These are phyloP conservation scores for Cirrhinus mrigala DNA, from an alignment of 2,797 vertebrate species.

Conservation along the genomic window DNA sequence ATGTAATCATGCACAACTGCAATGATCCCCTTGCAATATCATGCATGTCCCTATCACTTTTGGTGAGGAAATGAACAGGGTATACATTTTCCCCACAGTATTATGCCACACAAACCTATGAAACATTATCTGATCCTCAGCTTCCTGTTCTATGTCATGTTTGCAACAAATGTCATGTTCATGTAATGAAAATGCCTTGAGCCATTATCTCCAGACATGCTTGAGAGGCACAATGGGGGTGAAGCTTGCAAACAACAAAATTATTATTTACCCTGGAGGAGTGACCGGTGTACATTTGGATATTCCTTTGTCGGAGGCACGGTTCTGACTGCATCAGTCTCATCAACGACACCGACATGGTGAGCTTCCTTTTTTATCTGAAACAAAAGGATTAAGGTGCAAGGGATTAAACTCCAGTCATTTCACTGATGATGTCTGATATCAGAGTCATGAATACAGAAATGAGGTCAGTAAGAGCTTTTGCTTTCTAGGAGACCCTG, in stretches of 20 bases:
- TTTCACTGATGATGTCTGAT: slow-evolving; percentile 24
- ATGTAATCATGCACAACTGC: slow-evolving; percentile 8
- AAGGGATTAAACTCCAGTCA: slow-evolving; percentile 20
- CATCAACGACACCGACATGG: slow-evolving; percentile 32
- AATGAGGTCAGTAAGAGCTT: slow-evolving; percentile 12
- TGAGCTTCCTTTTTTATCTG: slow-evolving; percentile 45
- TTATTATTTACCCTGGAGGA: slow-evolving; percentile 72
- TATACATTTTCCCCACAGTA: slow-evolving; percentile 14
- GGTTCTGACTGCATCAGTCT: slow-evolving; percentile 38
- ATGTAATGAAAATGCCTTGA: background rate
- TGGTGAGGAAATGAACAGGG: background rate
- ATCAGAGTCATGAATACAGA: background rate
- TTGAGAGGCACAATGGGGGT: background rate
- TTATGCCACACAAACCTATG: background rate
- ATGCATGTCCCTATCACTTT: background rate
- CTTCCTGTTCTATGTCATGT: background rate
- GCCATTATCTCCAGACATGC: background rate
- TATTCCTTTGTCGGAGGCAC: slow-evolving; percentile 57
- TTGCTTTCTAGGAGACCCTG: slow-evolving; percentile 1
- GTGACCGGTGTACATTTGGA: slow-evolving; percentile 73
- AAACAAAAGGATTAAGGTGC: slow-evolving; percentile 33
- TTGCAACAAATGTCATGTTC: background rate
- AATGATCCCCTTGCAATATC: background rate
- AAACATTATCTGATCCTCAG: background rate
- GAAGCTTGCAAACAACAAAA: background rate